These are phyloP conservation scores for Cydia amplana DNA, from an alignment of 1,140 invertebrate genomes.

Conservation along the genomic window DNA sequence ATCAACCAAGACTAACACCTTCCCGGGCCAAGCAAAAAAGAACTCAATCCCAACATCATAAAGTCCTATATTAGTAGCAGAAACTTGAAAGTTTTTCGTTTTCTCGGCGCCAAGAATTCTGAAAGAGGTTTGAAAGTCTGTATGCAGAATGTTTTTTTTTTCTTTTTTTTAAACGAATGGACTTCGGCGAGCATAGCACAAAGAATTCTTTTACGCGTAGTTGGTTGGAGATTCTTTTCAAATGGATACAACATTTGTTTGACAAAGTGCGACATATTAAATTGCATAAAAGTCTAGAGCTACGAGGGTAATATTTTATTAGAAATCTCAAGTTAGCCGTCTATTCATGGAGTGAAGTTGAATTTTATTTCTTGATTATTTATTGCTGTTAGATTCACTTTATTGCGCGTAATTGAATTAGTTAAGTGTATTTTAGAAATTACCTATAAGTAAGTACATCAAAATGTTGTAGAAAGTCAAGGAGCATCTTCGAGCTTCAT, in stretches of 20 bases:
- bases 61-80: background rate
- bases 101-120: background rate
- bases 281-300: background rate
- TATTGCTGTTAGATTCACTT: background rate
- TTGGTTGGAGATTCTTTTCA: background rate
- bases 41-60: background rate
- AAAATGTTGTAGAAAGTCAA: no score
- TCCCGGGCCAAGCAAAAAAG: background rate
- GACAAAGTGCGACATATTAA: background rate
- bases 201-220: background rate
- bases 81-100: background rate
- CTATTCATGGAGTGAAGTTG: background rate
- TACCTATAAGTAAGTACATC: no score
- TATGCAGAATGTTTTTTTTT: constrained; percentile 10
- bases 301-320: background rate
- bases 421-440: no score
- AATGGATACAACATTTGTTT: background rate
- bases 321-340: background rate
- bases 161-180: background rate
- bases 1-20: constrained; percentile 7
- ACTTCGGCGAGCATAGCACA: background rate
- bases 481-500: no score
- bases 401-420: no score
- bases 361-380: background rate
- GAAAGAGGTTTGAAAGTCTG: constrained; percentile 2